Conservation (phyloP, 2,797 vertebrate genomes). For the Dicrostonyx torquatus region DNA sequence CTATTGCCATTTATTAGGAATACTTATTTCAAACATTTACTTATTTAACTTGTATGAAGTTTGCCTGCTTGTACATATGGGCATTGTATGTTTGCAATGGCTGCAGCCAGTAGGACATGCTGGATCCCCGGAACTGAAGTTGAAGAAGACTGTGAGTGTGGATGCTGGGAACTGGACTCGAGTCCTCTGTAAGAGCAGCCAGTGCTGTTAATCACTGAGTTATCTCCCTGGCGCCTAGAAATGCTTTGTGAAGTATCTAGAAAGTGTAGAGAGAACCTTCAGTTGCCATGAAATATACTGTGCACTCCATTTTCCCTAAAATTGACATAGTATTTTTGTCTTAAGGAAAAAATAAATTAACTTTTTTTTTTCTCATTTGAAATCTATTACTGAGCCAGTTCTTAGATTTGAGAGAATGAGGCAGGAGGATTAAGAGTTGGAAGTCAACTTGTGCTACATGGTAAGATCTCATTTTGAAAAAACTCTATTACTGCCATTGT, state of each 20-base stretch:
- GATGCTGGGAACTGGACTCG: neutral
- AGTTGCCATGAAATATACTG: neutral
- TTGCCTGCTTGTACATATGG: neutral
- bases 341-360: neutral
- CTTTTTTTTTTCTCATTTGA: neutral
- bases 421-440: neutral
- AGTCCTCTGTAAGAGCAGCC: neutral
- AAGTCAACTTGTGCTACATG: neutral
- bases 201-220: neutral
- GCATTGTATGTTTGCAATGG: neutral
- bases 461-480: neutral
- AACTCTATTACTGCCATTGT: no score
- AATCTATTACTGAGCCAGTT: neutral
- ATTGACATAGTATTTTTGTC: neutral
- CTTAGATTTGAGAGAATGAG: neutral
- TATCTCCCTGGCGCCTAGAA: neutral
- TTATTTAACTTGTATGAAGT: neutral
- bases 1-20: neutral
- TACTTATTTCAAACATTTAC: neutral
- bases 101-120: neutral
- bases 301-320: neutral
- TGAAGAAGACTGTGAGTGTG: neutral
- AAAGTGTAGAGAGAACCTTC: neutral
- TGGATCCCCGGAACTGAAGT: neutral
- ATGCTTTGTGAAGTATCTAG: neutral